phyloP scores from a whole-genome alignment of 2,113 vertebrate species.

The Nanorana parkeri region DNA sequence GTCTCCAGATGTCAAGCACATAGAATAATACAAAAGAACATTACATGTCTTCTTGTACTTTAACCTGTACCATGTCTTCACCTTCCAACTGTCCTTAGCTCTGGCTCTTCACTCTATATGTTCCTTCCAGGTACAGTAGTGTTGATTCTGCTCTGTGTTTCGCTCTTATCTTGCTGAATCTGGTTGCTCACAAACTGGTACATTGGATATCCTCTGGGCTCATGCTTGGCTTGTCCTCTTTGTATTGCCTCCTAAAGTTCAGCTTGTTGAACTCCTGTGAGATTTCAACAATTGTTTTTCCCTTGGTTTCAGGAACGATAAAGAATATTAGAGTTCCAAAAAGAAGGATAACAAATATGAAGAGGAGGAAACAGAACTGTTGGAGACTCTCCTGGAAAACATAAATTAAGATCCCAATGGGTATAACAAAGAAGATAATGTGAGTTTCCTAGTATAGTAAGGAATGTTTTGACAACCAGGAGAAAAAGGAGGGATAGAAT shows the following conservation, averaged over 20 bases:
- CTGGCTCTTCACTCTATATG: too few species aligned
- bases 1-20: too few species aligned
- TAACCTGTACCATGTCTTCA: too few species aligned
- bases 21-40: too few species aligned
- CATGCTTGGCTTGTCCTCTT: conserved; percentile 31
- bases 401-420: neutral
- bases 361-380: conserved; percentile 85
- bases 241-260: conserved; percentile 73
- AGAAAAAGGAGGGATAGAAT: too few species aligned
- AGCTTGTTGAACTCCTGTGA: conserved; percentile 81
- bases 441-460: too few species aligned
- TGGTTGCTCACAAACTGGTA: conserved; percentile 63
- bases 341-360: conserved; percentile 72
- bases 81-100: too few species aligned
- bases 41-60: too few species aligned
- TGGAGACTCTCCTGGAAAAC: conserved; percentile 75
- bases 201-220: conserved; percentile 59
- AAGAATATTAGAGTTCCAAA: conserved; percentile 73
- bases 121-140: too few species aligned
- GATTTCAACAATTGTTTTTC: conserved; percentile 82
- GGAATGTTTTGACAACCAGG: too few species aligned
- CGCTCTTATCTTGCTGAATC: too few species aligned
- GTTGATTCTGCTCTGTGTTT: neutral
- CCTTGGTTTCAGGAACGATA: conserved; percentile 87
- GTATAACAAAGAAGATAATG: too few species aligned